These are phyloP conservation scores for Cryptomyrus ogoouensis DNA, from an alignment of 2,113 vertebrate genomes.

Conservation along the genomic window DNA sequence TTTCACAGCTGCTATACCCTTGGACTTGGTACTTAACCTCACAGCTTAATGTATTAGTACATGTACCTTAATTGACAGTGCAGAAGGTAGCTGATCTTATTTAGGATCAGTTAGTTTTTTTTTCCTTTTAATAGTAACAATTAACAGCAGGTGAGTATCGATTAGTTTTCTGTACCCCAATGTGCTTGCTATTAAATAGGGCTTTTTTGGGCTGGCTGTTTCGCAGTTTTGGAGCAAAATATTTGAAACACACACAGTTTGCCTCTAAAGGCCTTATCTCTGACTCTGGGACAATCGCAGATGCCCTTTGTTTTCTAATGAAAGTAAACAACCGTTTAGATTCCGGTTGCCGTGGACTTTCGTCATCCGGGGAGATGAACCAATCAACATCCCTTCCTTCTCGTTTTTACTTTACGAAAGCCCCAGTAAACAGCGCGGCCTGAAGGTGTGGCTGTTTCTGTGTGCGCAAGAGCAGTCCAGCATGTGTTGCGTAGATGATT, in stretches of 20 bases:
- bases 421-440: background rate
- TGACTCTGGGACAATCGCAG: background rate
- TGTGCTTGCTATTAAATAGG: background rate
- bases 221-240: background rate
- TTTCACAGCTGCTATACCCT: background rate
- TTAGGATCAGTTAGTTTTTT: background rate
- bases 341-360: background rate
- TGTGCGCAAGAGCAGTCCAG: background rate
- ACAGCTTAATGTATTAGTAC: background rate
- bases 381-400: background rate
- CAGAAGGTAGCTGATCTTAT: background rate
- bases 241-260: background rate
- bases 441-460: background rate
- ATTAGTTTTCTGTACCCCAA: background rate
- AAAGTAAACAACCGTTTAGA: background rate
- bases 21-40: background rate
- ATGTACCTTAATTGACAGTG: background rate
- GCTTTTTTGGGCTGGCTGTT: background rate
- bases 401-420: background rate
- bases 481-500: background rate
- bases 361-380: background rate
- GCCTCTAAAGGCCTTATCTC: background rate
- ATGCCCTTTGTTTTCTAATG: background rate
- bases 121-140: background rate
- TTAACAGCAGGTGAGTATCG: background rate